These are phyloP conservation scores for Cepaea nemoralis DNA, from an alignment of 1,140 invertebrate species.

Conservation along the genomic window DNA sequence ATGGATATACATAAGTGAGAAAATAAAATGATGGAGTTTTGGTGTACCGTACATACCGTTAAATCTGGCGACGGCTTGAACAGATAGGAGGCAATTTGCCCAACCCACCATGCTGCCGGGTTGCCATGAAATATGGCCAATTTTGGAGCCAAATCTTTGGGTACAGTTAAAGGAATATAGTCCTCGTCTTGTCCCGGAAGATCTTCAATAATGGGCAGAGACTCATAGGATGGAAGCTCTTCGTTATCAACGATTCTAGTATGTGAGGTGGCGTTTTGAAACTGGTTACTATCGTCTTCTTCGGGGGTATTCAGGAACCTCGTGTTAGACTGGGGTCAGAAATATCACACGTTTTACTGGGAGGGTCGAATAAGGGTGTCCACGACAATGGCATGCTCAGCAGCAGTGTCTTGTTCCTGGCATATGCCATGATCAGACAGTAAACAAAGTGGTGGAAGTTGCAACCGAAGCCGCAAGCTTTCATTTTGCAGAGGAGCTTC, in stretches of 20 bases:
- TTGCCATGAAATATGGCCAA: conserved; percentile 89
- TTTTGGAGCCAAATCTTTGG: conserved; percentile 86
- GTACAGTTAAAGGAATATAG: conserved; percentile 91
- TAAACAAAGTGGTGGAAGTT: conserved; percentile 97
- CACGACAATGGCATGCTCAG: conserved; percentile 68
- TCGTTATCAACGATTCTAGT: no score
- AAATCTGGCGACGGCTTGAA: conserved; percentile 77
- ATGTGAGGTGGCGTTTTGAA: no score
- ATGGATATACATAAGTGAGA: no score
- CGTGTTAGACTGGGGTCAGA: no score
- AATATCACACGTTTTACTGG: background rate
- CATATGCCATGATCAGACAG: conserved; percentile 95
- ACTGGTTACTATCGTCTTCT: no score
- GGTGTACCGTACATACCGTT: conserved; percentile 45
- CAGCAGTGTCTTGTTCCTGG: conserved; percentile 91
- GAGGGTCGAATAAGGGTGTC: background rate
- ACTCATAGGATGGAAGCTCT: no score
- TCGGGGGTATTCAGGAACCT: no score
- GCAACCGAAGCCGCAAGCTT: conserved; percentile 96
- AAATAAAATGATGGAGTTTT: no score
- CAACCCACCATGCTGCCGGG: conserved; percentile 97
- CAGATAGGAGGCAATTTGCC: conserved; percentile 92
- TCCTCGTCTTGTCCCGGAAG: conserved; percentile 88
- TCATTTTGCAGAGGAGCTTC: conserved; percentile 95
- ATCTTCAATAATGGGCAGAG: conserved; percentile 94